Evolutionary conservation across 2,888 invertebrate species (phyloP).

Genomic region (Pseudoips prasinana): DNA sequence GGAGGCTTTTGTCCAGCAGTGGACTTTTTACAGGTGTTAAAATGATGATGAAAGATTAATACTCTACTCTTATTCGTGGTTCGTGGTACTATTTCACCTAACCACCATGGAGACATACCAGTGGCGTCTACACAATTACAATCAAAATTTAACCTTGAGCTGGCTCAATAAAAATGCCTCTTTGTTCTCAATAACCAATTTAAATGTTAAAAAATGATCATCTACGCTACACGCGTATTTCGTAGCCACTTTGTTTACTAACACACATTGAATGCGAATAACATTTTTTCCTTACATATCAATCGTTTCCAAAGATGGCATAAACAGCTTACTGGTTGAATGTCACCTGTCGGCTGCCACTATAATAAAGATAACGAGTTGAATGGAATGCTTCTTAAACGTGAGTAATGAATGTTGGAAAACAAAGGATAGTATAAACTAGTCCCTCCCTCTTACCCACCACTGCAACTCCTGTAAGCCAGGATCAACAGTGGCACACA

Average conservation of each 20-base stretch:
- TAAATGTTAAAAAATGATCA: slow-evolving; percentile 41
- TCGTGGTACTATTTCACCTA: too few relatives aligned
- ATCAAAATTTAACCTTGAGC: slow-evolving; percentile 34
- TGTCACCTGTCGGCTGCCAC: slow-evolving; percentile 70
- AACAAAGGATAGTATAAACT: too few relatives aligned
- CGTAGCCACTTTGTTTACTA: slow-evolving; percentile 53
- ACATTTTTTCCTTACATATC: slow-evolving; percentile 47
- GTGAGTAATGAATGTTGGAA: slow-evolving; percentile 11
- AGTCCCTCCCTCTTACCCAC: too few relatives aligned
- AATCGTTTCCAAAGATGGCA: slow-evolving; percentile 58
- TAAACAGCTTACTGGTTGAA: slow-evolving; percentile 58
- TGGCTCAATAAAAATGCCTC: slow-evolving; percentile 28
- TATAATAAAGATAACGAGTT: slow-evolving; percentile 49
- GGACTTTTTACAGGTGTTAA: too few relatives aligned
- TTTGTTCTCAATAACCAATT: slow-evolving; percentile 39
- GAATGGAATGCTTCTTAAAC: slow-evolving; percentile 41
- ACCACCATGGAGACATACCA: not conserved
- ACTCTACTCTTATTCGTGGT: too few relatives aligned
- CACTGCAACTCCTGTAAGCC: too few relatives aligned
- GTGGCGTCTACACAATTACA: slow-evolving; percentile 17
- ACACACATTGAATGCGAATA: slow-evolving; percentile 51
- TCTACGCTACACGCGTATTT: slow-evolving; percentile 40
- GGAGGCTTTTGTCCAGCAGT: too few relatives aligned
- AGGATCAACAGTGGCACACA: too few relatives aligned
- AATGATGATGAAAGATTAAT: too few relatives aligned